A percentile compares a stretch with the other conserved stretches of the same genome.
Conservation (phyloP, 1,140 invertebrate species). For the Trachymyrmex septentrionalis region DNA sequence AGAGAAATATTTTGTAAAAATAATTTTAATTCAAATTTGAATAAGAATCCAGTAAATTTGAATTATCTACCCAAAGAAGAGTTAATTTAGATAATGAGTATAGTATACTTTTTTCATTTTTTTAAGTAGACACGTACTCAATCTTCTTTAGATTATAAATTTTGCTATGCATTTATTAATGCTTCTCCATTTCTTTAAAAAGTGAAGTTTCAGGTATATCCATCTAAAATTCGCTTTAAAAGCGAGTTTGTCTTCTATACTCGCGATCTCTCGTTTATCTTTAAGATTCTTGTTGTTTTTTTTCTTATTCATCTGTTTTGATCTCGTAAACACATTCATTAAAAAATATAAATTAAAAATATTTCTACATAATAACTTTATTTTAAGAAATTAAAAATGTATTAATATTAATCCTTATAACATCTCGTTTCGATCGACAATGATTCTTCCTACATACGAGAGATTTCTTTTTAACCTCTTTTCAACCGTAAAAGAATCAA, state of each 20-base stretch:
- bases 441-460: conserved; percentile 8
- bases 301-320: background rate
- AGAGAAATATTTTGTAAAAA: conserved; percentile 11
- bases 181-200: background rate
- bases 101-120: background rate
- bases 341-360: too few species aligned
- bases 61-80: background rate
- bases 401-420: background rate
- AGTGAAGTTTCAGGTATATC: background rate
- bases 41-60: background rate
- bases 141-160: background rate
- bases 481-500: conserved; percentile 38
- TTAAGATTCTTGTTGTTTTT: background rate
- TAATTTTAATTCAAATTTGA: background rate
- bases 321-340: conserved; percentile 11
- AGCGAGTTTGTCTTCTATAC: conserved; percentile 11
- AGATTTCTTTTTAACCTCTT: background rate
- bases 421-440: background rate
- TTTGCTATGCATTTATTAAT: background rate
- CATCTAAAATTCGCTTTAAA: conserved; percentile 25
- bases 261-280: conserved; percentile 14
- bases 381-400: conserved; percentile 20
- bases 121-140: background rate
- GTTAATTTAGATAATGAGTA: background rate
- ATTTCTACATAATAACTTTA: conserved; percentile 16